These are phyloP conservation scores for Pangasius larnaudii DNA, from an alignment of 2,797 vertebrate genomes.

Conservation along the genomic window DNA sequence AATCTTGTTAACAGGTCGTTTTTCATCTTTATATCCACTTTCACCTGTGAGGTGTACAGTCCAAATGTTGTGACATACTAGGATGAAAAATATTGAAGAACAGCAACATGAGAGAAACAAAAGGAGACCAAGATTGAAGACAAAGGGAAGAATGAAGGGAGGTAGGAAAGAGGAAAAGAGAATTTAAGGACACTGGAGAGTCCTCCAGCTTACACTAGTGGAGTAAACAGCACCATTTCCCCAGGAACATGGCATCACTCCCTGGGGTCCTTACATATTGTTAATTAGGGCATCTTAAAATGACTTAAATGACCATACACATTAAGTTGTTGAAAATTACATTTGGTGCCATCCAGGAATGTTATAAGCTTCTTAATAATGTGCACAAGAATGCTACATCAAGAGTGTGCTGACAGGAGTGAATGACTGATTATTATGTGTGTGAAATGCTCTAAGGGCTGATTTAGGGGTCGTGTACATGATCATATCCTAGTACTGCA, in stretches of 20 bases:
- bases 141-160: background rate
- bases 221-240: conserved; percentile 64
- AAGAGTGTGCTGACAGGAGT: background rate
- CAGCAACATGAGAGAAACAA: background rate
- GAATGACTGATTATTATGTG: background rate
- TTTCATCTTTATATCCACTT: background rate
- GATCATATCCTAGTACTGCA: conserved; percentile 69
- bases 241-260: conserved; percentile 71
- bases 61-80: background rate
- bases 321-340: background rate
- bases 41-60: background rate
- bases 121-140: background rate
- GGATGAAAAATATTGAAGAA: background rate
- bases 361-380: background rate
- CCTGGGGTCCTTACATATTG: background rate
- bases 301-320: background rate
- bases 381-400: background rate
- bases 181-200: conserved; percentile 26
- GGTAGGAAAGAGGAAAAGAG: background rate
- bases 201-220: conserved; percentile 53
- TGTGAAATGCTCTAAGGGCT: background rate
- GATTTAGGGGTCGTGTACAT: background rate
- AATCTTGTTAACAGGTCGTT: no score
- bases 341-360: background rate
- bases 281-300: background rate